Conservation (phyloP, 1,140 invertebrate genomes). For the Odontomachus brunneus region DNA sequence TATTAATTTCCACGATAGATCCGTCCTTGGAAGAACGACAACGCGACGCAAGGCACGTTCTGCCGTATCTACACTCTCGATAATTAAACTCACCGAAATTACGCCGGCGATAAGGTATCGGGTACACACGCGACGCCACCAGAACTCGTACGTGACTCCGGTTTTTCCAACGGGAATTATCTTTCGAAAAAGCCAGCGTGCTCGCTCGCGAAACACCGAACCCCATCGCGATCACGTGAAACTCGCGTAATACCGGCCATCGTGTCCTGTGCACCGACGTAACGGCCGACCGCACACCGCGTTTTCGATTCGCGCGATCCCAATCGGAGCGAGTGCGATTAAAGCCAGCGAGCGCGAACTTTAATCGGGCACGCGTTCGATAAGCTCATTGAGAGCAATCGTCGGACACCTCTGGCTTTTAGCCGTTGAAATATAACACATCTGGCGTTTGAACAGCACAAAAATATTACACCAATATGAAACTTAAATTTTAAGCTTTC, state of each 20-base stretch:
- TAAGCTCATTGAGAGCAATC: not conserved
- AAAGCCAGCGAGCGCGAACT: not conserved
- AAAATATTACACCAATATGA: too few species aligned
- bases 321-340: not conserved
- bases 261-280: not conserved
- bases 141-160: conserved; percentile 4
- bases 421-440: too few species aligned
- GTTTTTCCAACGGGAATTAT: conserved; percentile 29
- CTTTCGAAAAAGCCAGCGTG: conserved; percentile 3
- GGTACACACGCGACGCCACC: conserved; percentile 11
- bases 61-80: not conserved
- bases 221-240: not conserved
- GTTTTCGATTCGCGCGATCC: not conserved
- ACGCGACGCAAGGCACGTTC: not conserved
- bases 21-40: not conserved
- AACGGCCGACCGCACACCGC: not conserved
- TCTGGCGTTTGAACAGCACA: too few species aligned
- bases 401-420: too few species aligned
- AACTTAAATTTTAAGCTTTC: too few species aligned
- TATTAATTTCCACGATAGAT: not conserved
- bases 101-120: conserved; percentile 22
- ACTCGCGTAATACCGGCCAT: not conserved
- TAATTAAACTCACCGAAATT: conserved; percentile 43
- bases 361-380: conserved; percentile 1
- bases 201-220: conserved; percentile 15